Percentiles rank a stretch among this genome's conserved stretches.
Conservation (phyloP, 2,888 invertebrate genomes). For the Drosophila atripex region DNA sequence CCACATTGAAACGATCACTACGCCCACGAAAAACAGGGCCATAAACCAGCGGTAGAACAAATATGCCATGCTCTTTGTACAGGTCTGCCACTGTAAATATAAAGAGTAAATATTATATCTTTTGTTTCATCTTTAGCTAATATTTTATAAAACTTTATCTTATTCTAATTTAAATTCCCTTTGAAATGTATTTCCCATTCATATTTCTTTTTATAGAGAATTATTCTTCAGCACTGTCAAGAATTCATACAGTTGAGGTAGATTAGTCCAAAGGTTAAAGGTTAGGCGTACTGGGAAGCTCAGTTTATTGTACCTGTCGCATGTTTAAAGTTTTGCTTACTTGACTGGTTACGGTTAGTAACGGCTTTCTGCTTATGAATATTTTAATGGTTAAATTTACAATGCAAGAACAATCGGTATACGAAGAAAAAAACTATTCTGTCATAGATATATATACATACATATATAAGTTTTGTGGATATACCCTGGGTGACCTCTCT, state of each 20-base stretch:
- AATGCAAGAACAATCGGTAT: constrained; percentile 56
- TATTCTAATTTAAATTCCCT: constrained; percentile 8
- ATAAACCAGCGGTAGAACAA: constrained; percentile 82
- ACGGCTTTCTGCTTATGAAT: constrained; percentile 59
- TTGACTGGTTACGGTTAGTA: constrained; percentile 31
- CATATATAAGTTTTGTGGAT: constrained; percentile 1
- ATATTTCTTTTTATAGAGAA: background rate
- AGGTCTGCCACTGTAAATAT: constrained; percentile 82
- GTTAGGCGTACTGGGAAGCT: background rate
- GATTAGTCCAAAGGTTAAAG: constrained; percentile 1
- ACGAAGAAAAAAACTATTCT: constrained; percentile 5
- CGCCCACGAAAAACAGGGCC: constrained; percentile 81
- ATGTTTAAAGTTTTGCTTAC: constrained; percentile 22
- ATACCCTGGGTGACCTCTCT: constrained; percentile 19
- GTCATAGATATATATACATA: constrained; percentile 13
- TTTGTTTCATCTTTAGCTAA: background rate
- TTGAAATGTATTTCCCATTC: background rate
- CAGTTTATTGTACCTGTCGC: constrained; percentile 30
- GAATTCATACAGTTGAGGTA: background rate
- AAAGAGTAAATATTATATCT: constrained; percentile 1
- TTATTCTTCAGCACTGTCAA: background rate
- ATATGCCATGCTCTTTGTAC: constrained; percentile 81
- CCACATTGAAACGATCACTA: constrained; percentile 81
- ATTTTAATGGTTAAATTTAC: constrained; percentile 68
- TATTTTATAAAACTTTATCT: constrained; percentile 7